Evolutionary conservation across 2,113 vertebrate species (phyloP).

Genomic region (Sylvilagus bachmani): DNA sequence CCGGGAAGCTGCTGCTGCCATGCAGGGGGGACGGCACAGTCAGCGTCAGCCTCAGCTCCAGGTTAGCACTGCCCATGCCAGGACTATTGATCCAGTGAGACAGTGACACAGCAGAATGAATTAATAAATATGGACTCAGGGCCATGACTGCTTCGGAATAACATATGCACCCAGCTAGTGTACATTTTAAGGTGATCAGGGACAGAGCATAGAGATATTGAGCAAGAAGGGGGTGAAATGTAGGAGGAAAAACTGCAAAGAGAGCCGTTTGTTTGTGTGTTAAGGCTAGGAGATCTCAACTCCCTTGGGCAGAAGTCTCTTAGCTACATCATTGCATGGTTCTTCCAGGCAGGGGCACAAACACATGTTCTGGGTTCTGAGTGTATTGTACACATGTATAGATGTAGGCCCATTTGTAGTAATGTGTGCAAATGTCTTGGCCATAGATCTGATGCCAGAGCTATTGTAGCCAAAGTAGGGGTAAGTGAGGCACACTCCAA

Average conservation of each 20-base stretch:
- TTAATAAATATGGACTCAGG: conserved; percentile 55
- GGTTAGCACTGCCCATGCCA: conserved; percentile 70
- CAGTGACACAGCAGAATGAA: conserved; percentile 80
- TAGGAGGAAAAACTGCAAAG: not conserved
- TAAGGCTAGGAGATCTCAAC: not conserved
- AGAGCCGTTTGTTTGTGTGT: not conserved
- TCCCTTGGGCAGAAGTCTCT: not conserved
- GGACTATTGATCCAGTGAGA: conserved; percentile 71
- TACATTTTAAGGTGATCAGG: not conserved
- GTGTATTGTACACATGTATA: not conserved
- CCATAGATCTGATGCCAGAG: not conserved
- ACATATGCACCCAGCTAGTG: not conserved
- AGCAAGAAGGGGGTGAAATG: not conserved
- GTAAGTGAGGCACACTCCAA: not conserved
- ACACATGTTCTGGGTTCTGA: not conserved
- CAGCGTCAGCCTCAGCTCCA: conserved; percentile 58
- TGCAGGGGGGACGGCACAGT: conserved; percentile 9
- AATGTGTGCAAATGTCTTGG: not conserved
- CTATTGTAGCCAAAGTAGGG: not conserved
- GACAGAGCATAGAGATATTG: not conserved
- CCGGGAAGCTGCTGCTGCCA: conserved; percentile 11
- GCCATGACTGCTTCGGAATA: conserved; percentile 54
- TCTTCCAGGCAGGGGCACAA: not conserved
- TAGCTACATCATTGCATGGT: not conserved
- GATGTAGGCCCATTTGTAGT: not conserved